Evolutionary conservation across 2,113 vertebrate species (phyloP).

Genomic region (Rhipidura dahli): DNA sequence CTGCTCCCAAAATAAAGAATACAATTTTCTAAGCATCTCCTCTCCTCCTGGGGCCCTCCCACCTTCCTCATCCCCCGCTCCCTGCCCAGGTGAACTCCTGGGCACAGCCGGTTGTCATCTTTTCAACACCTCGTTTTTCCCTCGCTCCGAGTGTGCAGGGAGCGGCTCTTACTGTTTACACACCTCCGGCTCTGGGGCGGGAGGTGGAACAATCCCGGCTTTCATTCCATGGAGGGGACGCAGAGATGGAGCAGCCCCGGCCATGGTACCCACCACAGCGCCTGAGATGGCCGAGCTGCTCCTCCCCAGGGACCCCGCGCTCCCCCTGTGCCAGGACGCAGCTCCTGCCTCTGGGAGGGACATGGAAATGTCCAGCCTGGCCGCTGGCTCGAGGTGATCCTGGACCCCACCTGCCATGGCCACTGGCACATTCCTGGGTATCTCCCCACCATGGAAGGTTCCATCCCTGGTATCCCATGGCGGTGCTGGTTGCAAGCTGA

Average conservation of each 20-base stretch:
- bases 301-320: accelerated
- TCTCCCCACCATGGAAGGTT: accelerated
- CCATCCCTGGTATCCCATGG: background rate
- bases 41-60: background rate
- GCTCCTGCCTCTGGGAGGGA: accelerated
- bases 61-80: background rate
- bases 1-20: slow-evolving; percentile 51
- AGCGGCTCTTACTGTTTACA: slow-evolving; percentile 69
- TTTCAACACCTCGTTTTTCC: slow-evolving; percentile 76
- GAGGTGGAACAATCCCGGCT: slow-evolving; percentile 60
- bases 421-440: background rate
- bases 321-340: background rate
- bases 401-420: background rate
- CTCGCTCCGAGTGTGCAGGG: slow-evolving; percentile 30
- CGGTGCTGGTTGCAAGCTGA: background rate
- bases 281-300: background rate
- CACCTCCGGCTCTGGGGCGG: slow-evolving; percentile 10
- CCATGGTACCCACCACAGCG: accelerated
- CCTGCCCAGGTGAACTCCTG: slow-evolving; percentile 59
- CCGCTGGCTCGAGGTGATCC: accelerated
- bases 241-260: background rate
- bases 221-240: background rate
- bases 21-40: background rate
- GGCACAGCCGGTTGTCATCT: slow-evolving; percentile 63
- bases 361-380: background rate